Percentiles rank a stretch among this genome's conserved stretches.
Conservation (phyloP, 2,113 vertebrate species). For the Trematocara marginatum region DNA sequence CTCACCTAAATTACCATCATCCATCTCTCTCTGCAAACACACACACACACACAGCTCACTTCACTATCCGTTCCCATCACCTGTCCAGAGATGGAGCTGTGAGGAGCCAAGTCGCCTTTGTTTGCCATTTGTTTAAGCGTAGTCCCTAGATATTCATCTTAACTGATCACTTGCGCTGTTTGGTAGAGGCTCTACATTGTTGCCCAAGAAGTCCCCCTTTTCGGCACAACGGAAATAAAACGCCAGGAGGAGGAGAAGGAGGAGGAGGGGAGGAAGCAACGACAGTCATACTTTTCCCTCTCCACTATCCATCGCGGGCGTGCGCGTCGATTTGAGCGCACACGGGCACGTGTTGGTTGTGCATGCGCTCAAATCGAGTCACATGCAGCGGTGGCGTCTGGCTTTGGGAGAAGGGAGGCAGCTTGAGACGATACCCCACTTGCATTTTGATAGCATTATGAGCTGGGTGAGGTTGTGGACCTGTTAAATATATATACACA, state of each 20-base stretch:
- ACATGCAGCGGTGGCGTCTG: conserved; percentile 49
- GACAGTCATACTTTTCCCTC: neutral
- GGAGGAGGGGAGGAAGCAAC: neutral
- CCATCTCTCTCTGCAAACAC: conserved; percentile 48
- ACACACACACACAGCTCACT: neutral
- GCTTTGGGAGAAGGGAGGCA: neutral
- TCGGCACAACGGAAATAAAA: neutral
- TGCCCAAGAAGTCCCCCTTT: neutral
- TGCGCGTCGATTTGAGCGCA: conserved; percentile 1
- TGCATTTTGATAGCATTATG: conserved; percentile 13
- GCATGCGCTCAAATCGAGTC: conserved; percentile 38
- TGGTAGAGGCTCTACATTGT: neutral
- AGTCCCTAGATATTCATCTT: neutral
- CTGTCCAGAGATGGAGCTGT: conserved; percentile 35
- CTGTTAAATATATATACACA: neutral
- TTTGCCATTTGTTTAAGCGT: neutral
- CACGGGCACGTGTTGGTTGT: conserved; percentile 55
- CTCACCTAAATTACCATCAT: conserved; percentile 64
- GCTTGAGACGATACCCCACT: conserved; percentile 17
- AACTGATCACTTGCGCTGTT: conserved; percentile 17
- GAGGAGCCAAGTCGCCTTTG: neutral
- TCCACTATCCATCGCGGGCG: neutral
- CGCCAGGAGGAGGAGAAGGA: neutral
- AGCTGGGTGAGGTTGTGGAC: neutral
- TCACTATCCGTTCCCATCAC: conserved; percentile 26